phyloP scores from a whole-genome alignment of 2,113 vertebrate species.

The Ramphastos sulfuratus region DNA sequence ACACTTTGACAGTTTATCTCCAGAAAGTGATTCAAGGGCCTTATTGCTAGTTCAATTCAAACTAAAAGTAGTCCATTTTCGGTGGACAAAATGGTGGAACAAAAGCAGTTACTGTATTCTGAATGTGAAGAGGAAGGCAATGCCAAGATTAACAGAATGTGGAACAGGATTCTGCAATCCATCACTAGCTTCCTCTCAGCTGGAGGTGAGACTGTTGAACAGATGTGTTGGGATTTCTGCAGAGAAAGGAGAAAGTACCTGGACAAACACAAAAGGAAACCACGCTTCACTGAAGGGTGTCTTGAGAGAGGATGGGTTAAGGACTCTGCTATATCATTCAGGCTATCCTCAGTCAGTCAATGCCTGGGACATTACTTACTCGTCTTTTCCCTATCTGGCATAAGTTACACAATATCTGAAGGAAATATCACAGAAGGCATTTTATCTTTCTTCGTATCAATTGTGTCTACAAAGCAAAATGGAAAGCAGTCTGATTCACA shows the following conservation, averaged over 20 bases:
- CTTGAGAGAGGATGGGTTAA: not conserved
- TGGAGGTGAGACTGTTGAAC: conserved; percentile 26
- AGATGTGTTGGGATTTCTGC: conserved; percentile 67
- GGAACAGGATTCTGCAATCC: conserved; percentile 53
- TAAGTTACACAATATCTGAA: not conserved
- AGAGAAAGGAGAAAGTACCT: conserved; percentile 9
- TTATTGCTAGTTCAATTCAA: not conserved
- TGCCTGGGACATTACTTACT: not conserved
- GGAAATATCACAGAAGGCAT: not conserved
- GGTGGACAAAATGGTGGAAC: not conserved
- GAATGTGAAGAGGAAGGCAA: conserved; percentile 21
- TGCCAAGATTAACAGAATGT: conserved; percentile 72
- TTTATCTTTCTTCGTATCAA: not conserved
- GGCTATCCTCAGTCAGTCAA: not conserved
- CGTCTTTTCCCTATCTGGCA: not conserved
- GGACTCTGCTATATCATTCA: not conserved
- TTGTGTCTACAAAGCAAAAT: not conserved
- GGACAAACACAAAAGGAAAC: conserved; percentile 41
- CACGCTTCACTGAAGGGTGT: not conserved
- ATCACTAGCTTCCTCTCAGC: conserved; percentile 61
- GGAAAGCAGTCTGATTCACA: not conserved
- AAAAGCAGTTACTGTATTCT: conserved; percentile 18
- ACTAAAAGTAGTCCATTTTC: not conserved
- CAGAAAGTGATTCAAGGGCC: not conserved
- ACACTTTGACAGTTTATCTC: not conserved